Base-by-base conservation (phyloP, 2,888 invertebrate species). In the Orthosia cruda region DNA sequence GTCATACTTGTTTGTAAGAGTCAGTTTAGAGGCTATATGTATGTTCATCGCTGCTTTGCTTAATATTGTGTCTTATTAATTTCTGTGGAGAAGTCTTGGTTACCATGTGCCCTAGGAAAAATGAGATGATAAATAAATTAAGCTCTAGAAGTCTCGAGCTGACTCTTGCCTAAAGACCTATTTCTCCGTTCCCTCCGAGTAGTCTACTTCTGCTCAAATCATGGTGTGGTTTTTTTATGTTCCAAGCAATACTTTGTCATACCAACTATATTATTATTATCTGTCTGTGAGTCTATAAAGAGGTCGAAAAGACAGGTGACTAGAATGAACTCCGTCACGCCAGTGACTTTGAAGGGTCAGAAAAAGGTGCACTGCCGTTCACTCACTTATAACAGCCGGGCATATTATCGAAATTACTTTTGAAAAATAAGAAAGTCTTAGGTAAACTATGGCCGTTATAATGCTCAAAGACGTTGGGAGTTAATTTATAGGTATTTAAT, bases 281-380 rank as follows among this genome's bases (percentile, higher is more conserved):
- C 54, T 20, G 5, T 55, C 45, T 40, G 40, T 40, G 40, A 40
- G 40, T 58, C 32, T 66, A 45, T 45, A 79, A 63, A 71, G 71
- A 77, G 71, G 64, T 71, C 64, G 13, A 13, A 63, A 58, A 69
- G 64, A 61, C 80, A 74, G 80, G 75, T 80, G 74, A 65, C 66
- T 50, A 18, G 54, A 58, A 40, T 40, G 67, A 74, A 63, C 69
- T 69, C 62, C 64, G 74, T 80, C 69, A 70, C 80, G 75, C 68
- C 18, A 15, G 3, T 68, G 68, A 80, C 62, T 69, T 45, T 49
- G 80, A 54, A 23, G 74, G 75, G 80, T 74, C 74, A 74, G 61
- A 69, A 73, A 61, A 79, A 72, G 61, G 72, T 73, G 73, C 32
- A 64, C 62, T 58, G 32, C 59, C 40, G 52, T 54, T 16, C 57